Conservation (phyloP, 2,888 invertebrate species). For the Agonopterix alstromeriana region DNA sequence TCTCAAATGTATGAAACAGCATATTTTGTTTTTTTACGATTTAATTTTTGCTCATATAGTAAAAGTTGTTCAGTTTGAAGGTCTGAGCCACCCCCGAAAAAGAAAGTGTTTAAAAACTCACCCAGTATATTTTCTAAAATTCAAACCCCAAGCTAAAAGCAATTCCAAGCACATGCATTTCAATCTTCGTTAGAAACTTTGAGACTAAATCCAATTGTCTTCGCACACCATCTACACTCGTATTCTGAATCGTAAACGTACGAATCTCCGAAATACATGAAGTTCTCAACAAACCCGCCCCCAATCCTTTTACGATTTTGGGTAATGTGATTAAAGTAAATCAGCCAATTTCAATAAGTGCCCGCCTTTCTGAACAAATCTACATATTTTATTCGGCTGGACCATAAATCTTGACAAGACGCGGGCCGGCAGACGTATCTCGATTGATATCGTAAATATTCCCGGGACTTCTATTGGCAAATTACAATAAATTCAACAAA, state of each 20-base stretch:
- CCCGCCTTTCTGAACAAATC: conserved; percentile 49
- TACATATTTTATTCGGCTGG: conserved; percentile 60
- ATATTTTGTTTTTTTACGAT: no score
- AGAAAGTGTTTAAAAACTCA: no score
- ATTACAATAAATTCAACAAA: conserved; percentile 28
- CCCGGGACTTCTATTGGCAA: conserved; percentile 27
- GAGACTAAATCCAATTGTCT: background rate
- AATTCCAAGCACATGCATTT: background rate
- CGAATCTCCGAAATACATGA: background rate
- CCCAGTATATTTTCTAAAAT: background rate
- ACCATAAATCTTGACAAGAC: conserved; percentile 25
- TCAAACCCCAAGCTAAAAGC: background rate
- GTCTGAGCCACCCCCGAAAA: no score
- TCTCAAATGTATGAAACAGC: no score
- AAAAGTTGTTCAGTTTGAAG: no score
- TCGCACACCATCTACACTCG: background rate
- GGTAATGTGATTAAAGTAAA: conserved; percentile 66
- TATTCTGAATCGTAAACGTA: background rate
- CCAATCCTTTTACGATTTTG: conserved; percentile 54
- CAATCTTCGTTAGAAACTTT: background rate
- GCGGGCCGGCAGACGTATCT: conserved; percentile 37
- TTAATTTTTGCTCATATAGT: no score
- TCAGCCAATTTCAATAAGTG: conserved; percentile 73
- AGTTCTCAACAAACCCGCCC: conserved; percentile 10
- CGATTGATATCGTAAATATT: conserved; percentile 63